Base-by-base conservation (phyloP, 2,113 vertebrate genomes). In the Sorex araneus region DNA sequence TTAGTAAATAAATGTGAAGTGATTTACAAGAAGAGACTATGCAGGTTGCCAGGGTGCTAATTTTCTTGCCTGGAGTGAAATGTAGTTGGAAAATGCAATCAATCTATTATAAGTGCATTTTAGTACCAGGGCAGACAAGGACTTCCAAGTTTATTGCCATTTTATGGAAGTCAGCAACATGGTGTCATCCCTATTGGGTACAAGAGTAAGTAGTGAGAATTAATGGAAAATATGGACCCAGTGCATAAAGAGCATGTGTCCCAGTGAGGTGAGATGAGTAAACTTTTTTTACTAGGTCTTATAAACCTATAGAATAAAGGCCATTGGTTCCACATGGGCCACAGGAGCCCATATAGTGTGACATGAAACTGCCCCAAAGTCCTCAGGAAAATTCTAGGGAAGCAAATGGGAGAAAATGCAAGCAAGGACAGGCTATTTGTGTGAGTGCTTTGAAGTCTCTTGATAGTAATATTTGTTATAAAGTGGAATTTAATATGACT, bases 61-160 rank as follows among this genome's bases (percentile, higher is more conserved):
- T 96, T 90, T 95, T 73, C 36, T 94, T 80, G 79, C 85, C 83
- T 86, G 92, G 80, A 95, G 88, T 64, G 87, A 92, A 88, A 71
- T 75, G 71, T 32, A 18, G n/a, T 90, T 84, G 75, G 79, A 94
- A 89, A 66, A 80, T 74, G 27, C 47, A 89, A 88, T 93, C 87
- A 80, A 66, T 93, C 76, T 90, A 30, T 81, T 90, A 34, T 77
- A 90, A 86, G 34, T 85, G 70, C 71, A 47, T 88, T 94, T 92
- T 89, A 86, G 67, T 87, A 32, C 50, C 67, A 43, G 76, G 87
- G 75, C 32, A 3, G 76, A 89, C 63, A 95, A 94, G 71, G 63
- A 89, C 60, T 88, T 71, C 71, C 16, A 73, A 91, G 70, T 88
- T 94, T 89, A 84, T 85, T 89, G 86, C 67, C 34, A 25, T 54